Evolutionary conservation across 2,113 vertebrate species (phyloP).

Genomic region (Hirundichthys speculiger): DNA sequence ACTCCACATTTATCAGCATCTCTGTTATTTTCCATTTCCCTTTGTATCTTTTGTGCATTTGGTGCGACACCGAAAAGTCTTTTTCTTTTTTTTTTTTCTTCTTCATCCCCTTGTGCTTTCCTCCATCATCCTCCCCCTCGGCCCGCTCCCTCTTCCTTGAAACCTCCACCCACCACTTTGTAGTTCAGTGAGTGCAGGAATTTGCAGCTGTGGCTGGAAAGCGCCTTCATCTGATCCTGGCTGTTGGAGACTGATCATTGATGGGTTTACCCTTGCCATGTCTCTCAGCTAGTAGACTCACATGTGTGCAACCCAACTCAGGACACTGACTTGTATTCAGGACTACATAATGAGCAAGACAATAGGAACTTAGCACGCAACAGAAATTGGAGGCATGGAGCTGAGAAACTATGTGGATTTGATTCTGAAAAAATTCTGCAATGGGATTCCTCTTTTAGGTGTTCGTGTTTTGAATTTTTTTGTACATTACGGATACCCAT

Average conservation of each 20-base stretch:
- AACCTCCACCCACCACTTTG: constrained; percentile 33
- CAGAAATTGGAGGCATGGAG: too few species aligned
- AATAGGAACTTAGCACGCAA: constrained; percentile 4
- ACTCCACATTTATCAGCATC: neutral
- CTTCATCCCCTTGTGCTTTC: constrained; percentile 15
- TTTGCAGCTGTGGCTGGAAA: constrained; percentile 55
- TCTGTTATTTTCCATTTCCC: neutral
- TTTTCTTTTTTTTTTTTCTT: constrained; percentile 13
- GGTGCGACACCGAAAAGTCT: neutral
- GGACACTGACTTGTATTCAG: constrained; percentile 40
- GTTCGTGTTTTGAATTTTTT: constrained; percentile 1
- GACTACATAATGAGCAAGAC: constrained; percentile 41
- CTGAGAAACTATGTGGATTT: neutral
- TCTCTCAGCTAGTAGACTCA: constrained; percentile 39
- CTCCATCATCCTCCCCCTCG: neutral
- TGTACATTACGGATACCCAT: neutral
- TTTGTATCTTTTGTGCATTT: neutral
- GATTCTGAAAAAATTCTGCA: neutral
- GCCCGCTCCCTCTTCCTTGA: neutral
- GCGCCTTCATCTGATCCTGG: constrained; percentile 24
- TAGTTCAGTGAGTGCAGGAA: constrained; percentile 62
- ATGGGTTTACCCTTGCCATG: constrained; percentile 29
- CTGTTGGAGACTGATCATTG: constrained; percentile 21
- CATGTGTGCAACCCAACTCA: neutral
- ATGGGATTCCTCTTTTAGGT: neutral